Conservation (phyloP, 2,113 vertebrate genomes). For the Heterocephalus glaber region DNA sequence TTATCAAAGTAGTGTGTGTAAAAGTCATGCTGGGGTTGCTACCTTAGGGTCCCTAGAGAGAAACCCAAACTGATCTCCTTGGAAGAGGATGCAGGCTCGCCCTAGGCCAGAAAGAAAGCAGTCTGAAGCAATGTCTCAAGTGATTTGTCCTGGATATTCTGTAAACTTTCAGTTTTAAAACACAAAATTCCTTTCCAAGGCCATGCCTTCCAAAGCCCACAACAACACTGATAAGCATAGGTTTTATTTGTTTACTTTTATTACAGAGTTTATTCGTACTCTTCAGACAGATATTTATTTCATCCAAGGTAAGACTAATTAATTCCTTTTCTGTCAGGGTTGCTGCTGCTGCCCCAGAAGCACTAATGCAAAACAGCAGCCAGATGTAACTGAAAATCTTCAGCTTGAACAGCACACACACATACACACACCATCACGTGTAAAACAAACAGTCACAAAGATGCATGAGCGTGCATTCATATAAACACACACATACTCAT, state of each 20-base stretch:
- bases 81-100: neutral
- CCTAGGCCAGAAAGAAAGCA: neutral
- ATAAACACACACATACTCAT: neutral
- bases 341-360: neutral
- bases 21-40: neutral
- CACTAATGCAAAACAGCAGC: neutral
- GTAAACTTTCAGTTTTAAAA: neutral
- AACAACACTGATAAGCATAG: neutral
- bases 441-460: neutral
- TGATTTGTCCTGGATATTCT: neutral
- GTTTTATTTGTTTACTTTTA: neutral
- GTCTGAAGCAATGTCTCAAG: neutral
- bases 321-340: neutral
- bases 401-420: neutral
- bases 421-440: neutral
- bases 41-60: neutral
- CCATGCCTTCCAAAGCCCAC: neutral
- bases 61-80: neutral
- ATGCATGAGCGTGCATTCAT: neutral
- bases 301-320: neutral
- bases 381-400: neutral
- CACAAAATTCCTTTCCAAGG: constrained; percentile 5
- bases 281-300: neutral
- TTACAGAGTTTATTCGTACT: neutral
- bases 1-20: neutral